Percentiles rank a stretch among this genome's conserved stretches.
These are phyloP conservation scores for Andrena minutula DNA, from an alignment of 2,888 invertebrate species.

Conservation along the genomic window DNA sequence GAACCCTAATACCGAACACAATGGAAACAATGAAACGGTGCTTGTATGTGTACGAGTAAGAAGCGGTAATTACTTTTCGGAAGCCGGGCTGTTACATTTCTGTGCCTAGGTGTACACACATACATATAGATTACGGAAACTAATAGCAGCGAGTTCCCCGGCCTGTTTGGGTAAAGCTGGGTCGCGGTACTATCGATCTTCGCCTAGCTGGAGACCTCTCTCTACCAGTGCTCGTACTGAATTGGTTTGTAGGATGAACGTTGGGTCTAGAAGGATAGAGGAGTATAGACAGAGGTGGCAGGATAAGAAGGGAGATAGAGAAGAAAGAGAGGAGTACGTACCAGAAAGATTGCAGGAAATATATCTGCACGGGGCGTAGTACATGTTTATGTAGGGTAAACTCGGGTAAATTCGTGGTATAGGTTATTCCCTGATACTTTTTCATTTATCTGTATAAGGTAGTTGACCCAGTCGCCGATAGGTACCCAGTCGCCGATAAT, in stretches of 20 bases:
- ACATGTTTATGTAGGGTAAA: constrained; percentile 38
- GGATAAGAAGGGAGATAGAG: constrained; percentile 52
- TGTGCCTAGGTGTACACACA: constrained; percentile 18
- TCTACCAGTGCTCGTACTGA: constrained; percentile 64
- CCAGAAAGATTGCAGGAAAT: constrained; percentile 61
- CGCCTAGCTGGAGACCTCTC: constrained; percentile 80
- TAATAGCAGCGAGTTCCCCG: constrained; percentile 78
- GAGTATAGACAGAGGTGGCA: constrained; percentile 27
- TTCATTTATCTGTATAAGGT: too few relatives aligned
- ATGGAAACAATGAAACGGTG: not conserved
- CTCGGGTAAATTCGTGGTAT: too few relatives aligned
- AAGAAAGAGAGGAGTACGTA: constrained; percentile 14
- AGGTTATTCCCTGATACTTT: too few relatives aligned
- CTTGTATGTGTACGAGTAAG: constrained; percentile 24
- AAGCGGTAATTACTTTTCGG: constrained; percentile 63
- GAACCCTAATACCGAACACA: constrained; percentile 5
- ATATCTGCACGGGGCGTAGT: constrained; percentile 31
- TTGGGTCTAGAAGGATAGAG: constrained; percentile 50
- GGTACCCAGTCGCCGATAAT: too few relatives aligned
- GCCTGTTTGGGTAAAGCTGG: constrained; percentile 80
- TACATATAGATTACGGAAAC: constrained; percentile 71
- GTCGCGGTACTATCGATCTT: constrained; percentile 83
- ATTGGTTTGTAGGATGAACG: constrained; percentile 67
- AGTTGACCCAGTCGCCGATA: too few relatives aligned
- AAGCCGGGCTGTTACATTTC: not conserved